These are phyloP conservation scores for Ceriagrion tenellum DNA, from an alignment of 2,888 invertebrate genomes.

Conservation along the genomic window DNA sequence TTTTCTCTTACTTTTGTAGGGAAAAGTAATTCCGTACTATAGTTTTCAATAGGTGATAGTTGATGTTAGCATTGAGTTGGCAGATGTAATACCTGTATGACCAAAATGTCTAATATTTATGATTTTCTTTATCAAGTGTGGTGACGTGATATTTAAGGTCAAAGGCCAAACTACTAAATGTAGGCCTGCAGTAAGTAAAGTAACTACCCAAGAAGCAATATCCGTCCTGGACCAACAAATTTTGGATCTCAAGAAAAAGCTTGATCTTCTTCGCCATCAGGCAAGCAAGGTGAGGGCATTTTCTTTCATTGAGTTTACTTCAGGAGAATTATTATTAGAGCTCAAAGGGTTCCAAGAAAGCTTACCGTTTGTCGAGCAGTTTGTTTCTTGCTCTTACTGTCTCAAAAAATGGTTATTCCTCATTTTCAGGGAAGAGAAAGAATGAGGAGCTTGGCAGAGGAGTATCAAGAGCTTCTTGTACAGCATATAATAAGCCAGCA, in stretches of 20 bases:
- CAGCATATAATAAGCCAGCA: conserved; percentile 45
- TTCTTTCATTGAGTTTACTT: no score
- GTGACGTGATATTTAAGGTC: conserved; percentile 34
- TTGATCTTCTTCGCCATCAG: conserved; percentile 86
- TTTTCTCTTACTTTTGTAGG: no score
- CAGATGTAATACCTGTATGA: neutral
- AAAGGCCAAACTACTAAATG: conserved; percentile 45
- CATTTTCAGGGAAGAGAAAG: conserved; percentile 75
- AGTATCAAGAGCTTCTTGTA: conserved; percentile 75
- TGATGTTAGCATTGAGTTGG: neutral
- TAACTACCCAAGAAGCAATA: conserved; percentile 79
- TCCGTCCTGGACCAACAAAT: conserved; percentile 84
- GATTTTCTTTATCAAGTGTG: conserved; percentile 25
- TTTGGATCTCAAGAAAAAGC: conserved; percentile 85
- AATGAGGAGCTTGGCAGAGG: conserved; percentile 74
- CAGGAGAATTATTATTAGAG: no score
- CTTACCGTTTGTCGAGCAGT: neutral
- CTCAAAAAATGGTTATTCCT: conserved; percentile 72
- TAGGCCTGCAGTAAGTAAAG: conserved; percentile 74
- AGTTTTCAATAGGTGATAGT: no score
- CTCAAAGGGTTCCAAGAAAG: neutral
- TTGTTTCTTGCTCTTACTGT: no score
- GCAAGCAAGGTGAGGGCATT: conserved; percentile 80
- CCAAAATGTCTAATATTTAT: neutral
- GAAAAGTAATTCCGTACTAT: no score